Evolutionary conservation across 1,140 invertebrate species (phyloP), one percentile per base, ranked within the genome.

Genomic region (Proctacanthus coquilletti): DNA sequence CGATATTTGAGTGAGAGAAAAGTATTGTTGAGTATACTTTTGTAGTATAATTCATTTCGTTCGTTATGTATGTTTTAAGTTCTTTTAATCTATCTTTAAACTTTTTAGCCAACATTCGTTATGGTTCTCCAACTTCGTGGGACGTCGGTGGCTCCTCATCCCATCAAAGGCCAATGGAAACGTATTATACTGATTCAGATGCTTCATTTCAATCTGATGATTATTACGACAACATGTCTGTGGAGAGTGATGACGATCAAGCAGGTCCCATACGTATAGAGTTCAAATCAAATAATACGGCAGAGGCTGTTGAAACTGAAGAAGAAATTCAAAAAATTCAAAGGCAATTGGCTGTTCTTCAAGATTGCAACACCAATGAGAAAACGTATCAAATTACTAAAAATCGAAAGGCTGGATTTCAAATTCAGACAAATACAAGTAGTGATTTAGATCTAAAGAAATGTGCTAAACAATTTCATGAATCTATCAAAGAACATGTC

Each of bases 271-370:
- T 48, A 0, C 65, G 72, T 29, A 86, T 87, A 45, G 75, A 83
- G 41, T 88, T 85, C 48, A 83, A 76, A 45, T 76, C 77, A 2
- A 79, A 83, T 18, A 83, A 85, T 60, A 71, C 83, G 23, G 85
- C 84, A 1, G 84, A 88, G 60, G 83, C 84, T 1, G 69, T 87
- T 1, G 84, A 88, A 71, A 49, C 52, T 36, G 23, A 61, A 44
- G 43, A 58, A 45, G 44, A 65, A 42, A 46, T 57, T 39, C 47
- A 58, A 29, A 50, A 56, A 43, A 43, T 55, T 4, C 50, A 61
- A 17, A 55, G 57, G 34, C 52, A 60, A 47, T 43, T 64, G 35
- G 52, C 54, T 25, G 56, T 60, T 3, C 58, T 61, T 9, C 59
- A 56, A 41, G 60, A 49, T 0, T 58, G 50, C 2, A 57, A 58